Evolutionary conservation across 2,888 invertebrate species (phyloP).

Genomic region (Augiades crinisus): DNA sequence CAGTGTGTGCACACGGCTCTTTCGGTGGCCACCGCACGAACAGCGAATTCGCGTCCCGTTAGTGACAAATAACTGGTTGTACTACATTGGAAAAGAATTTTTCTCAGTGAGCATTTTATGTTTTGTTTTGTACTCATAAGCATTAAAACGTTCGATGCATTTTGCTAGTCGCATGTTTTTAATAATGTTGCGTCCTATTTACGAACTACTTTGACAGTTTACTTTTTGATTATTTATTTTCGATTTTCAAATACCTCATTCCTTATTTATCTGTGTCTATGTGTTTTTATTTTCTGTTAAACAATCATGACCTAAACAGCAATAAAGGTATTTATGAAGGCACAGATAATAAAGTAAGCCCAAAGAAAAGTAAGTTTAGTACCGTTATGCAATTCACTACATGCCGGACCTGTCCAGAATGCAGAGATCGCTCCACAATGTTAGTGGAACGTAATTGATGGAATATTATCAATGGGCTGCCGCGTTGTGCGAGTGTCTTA

Average conservation of each 20-base stretch:
- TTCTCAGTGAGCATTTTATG: constrained; percentile 35
- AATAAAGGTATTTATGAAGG: background rate
- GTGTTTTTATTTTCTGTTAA: background rate
- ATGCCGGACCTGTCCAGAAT: constrained; percentile 18
- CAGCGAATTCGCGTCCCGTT: constrained; percentile 38
- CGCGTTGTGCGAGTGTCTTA: too few relatives aligned
- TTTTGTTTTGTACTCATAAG: background rate
- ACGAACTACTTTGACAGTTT: background rate
- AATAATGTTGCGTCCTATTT: too few relatives aligned
- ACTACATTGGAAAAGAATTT: constrained; percentile 36
- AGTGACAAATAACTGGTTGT: constrained; percentile 36
- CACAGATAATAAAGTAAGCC: background rate
- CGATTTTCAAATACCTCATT: background rate
- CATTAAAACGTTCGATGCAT: too few relatives aligned
- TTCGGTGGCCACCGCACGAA: constrained; percentile 29
- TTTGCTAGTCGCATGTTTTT: too few relatives aligned
- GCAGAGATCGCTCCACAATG: constrained; percentile 6
- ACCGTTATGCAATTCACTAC: constrained; percentile 19
- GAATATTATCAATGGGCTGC: background rate
- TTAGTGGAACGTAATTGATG: constrained; percentile 6
- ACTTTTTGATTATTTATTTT: background rate
- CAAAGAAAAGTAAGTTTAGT: constrained; percentile 10
- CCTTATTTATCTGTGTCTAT: background rate
- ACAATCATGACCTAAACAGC: background rate
- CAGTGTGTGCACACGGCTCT: constrained; percentile 53